Percentiles rank a stretch among this genome's conserved stretches.
phyloP scores from a whole-genome alignment of 1,140 invertebrate genomes.

The Chironomus striatipennis region DNA sequence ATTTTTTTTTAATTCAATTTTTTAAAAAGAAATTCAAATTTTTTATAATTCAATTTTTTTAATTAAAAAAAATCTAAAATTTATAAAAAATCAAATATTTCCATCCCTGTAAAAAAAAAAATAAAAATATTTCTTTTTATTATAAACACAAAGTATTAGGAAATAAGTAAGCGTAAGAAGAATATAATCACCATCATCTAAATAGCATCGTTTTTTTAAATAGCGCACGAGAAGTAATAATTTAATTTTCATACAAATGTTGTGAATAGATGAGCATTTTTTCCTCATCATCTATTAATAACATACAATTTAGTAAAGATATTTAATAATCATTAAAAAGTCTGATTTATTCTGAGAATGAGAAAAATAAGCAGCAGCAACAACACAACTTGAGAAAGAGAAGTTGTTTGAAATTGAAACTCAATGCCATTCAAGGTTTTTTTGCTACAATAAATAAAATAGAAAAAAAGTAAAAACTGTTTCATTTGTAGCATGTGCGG shows the following conservation, averaged over 20 bases:
- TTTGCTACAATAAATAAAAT: background rate
- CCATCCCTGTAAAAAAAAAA: too few relatives aligned
- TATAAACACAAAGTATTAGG: background rate
- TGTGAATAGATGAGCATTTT: slow-evolving; percentile 9
- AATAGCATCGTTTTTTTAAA: background rate
- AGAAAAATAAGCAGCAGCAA: background rate
- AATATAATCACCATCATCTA: background rate
- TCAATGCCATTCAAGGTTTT: slow-evolving; percentile 22
- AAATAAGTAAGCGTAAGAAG: background rate
- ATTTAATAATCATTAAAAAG: slow-evolving; percentile 4
- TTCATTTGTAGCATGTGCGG: background rate
- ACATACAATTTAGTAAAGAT: background rate
- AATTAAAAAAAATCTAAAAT: too few relatives aligned
- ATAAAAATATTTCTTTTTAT: too few relatives aligned
- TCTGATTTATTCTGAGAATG: background rate
- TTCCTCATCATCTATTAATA: slow-evolving; percentile 14
- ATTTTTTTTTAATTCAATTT: too few relatives aligned
- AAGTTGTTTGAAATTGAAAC: slow-evolving; percentile 4
- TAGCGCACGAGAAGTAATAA: background rate
- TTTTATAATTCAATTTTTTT: too few relatives aligned
- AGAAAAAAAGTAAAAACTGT: slow-evolving; percentile 7
- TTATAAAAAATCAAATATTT: too few relatives aligned
- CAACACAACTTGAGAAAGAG: background rate
- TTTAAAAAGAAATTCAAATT: too few relatives aligned
- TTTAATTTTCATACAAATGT: background rate